Evolutionary conservation across 2,888 invertebrate genomes (phyloP).

Genomic region (Cistogaster globosa): DNA sequence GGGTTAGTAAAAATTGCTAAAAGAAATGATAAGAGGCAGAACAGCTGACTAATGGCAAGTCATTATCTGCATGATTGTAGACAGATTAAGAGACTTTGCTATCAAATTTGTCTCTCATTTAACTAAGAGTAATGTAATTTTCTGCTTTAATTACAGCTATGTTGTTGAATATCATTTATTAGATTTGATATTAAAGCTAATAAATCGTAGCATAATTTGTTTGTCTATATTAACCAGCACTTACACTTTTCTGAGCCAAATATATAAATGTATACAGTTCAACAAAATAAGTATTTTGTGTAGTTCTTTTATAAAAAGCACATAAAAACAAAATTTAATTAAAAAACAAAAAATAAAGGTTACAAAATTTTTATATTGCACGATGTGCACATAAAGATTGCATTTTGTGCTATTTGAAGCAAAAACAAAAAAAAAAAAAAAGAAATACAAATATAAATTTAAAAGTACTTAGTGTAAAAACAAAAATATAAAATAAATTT

Average conservation of each 20-base stretch:
- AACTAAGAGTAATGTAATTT: too few relatives aligned
- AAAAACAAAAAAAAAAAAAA: conserved; percentile 41
- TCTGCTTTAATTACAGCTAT: too few relatives aligned
- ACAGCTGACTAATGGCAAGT: too few relatives aligned
- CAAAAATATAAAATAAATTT: conserved; percentile 32
- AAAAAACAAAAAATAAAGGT: conserved; percentile 38
- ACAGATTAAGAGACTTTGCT: too few relatives aligned
- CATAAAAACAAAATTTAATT: conserved; percentile 29
- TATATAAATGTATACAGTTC: not conserved
- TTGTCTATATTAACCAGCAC: not conserved
- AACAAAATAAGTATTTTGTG: not conserved
- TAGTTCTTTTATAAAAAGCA: not conserved
- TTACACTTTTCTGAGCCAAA: not conserved
- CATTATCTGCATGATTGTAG: too few relatives aligned
- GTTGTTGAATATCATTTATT: too few relatives aligned
- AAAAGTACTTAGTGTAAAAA: conserved; percentile 35
- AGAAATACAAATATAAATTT: not conserved
- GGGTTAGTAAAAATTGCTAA: too few relatives aligned
- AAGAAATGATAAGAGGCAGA: too few relatives aligned
- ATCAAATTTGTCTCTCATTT: too few relatives aligned
- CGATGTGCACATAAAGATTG: conserved; percentile 60
- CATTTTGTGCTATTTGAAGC: conserved; percentile 64
- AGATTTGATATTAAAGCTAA: too few relatives aligned
- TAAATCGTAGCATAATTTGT: too few relatives aligned
- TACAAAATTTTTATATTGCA: conserved; percentile 44